Base-by-base conservation (phyloP, 2,888 invertebrate genomes). In the Sinodicranocentrus sp. region DNA sequence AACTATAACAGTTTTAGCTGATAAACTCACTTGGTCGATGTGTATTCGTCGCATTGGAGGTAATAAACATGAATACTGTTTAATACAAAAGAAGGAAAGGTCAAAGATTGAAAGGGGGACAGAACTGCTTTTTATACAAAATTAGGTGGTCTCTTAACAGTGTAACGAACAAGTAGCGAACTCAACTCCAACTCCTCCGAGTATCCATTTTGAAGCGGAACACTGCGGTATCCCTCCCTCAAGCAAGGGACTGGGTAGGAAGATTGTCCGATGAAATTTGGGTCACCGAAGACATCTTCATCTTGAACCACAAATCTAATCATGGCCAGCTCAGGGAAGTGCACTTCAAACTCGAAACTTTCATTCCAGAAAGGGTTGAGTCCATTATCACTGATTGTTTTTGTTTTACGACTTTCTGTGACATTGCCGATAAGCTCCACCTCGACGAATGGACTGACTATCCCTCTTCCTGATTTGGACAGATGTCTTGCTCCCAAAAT, bases 211-310 rank as follows among this genome's bases (percentile, higher is more conserved):
- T 94, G 95, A 79, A 99, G 92, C 10, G 95, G 95, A 17, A 99
- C 94, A 90, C 98, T 98, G 77, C 99, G 93, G 91, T 95, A 98
- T 0, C 99, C 98, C 83, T 94, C 93, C 76, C 95, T 93, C 33
- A 97, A 91, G 89, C 96, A 95, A 77, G 93, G 93, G 44, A 95
- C 91, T 0, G 98, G 97, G 91, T 94, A 98, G 13, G 97, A 96
- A 52, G 97, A 97, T 91, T 99, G 99, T 0, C 98, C 98, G 84
- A 98, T 95, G 91, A 98, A 98, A 92, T 98, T 98, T 13, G 95
- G 95, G 89, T 98, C 98, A 0, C 98, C 98, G 91, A 99, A 99
- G 92, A 98, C 96, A 90, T 99, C 99, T 91, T 98, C 98, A 91
- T 98, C 98, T 91, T 97, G 95, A 0, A 98, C 96, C 52, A 95